Evolutionary conservation across 2,797 vertebrate species (phyloP), one percentile per base, ranked within the genome.

Genomic region (Choloepus didactylus): DNA sequence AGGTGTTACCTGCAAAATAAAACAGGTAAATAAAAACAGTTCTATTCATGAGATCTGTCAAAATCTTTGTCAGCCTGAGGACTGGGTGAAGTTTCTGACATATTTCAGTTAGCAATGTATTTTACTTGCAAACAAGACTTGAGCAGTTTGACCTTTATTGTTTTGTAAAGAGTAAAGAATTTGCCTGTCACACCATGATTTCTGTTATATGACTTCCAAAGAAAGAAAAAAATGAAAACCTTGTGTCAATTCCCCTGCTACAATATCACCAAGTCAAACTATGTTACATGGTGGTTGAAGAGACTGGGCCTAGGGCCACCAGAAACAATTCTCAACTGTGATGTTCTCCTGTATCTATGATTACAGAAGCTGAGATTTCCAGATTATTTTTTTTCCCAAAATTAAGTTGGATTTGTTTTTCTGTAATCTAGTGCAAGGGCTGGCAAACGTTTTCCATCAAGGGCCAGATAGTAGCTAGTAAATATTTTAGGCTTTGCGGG

Each of bases 81-180:
- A 49, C 66, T 54, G 0, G 2, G 49, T 76, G n/a, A 23, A 16
- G 27, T 62, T 96, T 93, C 73, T 87, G 96, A 85, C 93, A 93
- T 19, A 41, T 81, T 76, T 60, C 49, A 0, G 11, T 92, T 96
- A 96, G 85, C 56, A 5, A 1, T 60, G 38, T 89, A 46, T 91
- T 97, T 94, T 18, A 80, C 80, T 97, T 90, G 94, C 95, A 97
- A 95, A 96, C 93, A 91, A 92, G 91, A 80, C 18, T 44, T 2
- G 44, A 97, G 82, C 56, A 79, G 72, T 89, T 49, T 96, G 96
- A 97, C 98, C 97, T 98, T 98, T 96, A 87, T 21, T 44, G 0
- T 46, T 95, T 87, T 72, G 10, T 94, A 41, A 91, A 41, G 35
- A 93, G 82, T 49, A 23, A 89, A 91, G 18, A 94, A 95, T 90